Base-by-base conservation (phyloP, 2,888 invertebrate species). In the Augochlorella aurata region DNA sequence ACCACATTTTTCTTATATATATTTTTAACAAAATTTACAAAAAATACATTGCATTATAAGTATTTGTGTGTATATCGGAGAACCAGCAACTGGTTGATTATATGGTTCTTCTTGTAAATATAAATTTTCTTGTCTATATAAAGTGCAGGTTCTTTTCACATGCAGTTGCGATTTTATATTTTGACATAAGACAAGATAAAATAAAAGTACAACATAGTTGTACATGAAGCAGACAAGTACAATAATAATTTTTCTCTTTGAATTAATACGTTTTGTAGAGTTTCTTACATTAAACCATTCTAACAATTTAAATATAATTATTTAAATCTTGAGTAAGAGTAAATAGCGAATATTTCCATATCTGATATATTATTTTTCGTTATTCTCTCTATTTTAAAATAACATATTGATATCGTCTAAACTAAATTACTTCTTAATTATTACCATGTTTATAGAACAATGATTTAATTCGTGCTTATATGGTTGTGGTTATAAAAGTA, bases 51-150 rank as follows among this genome's bases (percentile, higher is more conserved):
- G 24, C 47, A 29, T 52, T 70, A 38, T 61, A 50, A 52, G 58
- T 77, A 73, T 47, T 45, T 71, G n/a, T 44, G 68, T 63, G 38
- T 58, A 73, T 29, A 67, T 63, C 16, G 9, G 29, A 63, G 38
- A 63, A 63, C 38, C 38, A 63, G 10, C 38, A 63, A 38, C 38
- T 63, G 63, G 63, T 63, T 63, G 63, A 29, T 63, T 63, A 63
- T 63, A 63, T 18, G 38, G 38, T 38, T 29, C 63, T 29, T 63
- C 29, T 63, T 63, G 63, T 63, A 85, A 85, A 85, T 85, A 82
- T 77, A 83, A 77, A 5, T 63, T 80, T 76, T 76, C 65, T 49
- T 16, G 29, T 69, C 45, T 77, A 70, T 73, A 73, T 38, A 21
- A 63, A 24, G 29, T 63, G 63, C 38, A 18, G 38, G 18, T 79